phyloP scores from a whole-genome alignment of 1,140 invertebrate genomes.

The Limonius californicus region DNA sequence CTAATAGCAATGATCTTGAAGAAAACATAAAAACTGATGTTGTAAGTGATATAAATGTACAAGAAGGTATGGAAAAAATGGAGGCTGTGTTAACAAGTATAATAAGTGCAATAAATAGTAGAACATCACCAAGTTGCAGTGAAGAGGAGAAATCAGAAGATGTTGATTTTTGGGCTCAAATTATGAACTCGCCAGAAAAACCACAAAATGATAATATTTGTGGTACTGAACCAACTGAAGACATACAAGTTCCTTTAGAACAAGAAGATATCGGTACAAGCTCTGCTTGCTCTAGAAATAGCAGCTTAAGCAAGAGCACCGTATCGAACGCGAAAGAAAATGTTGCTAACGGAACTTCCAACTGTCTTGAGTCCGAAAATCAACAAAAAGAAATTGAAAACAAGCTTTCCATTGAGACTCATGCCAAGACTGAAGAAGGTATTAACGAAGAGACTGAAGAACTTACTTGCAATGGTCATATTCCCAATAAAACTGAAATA shows the following conservation, averaged over 20 bases:
- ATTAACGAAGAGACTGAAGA: no score
- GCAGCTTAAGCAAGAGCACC: slow-evolving; percentile 30
- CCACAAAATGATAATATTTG: no score
- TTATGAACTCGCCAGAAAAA: not conserved
- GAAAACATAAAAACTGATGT: no score
- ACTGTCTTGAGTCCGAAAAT: not conserved
- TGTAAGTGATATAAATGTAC: not conserved
- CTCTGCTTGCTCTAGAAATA: slow-evolving; percentile 38
- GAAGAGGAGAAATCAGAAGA: slow-evolving; percentile 20
- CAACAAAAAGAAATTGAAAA: not conserved
- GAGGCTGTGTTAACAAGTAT: slow-evolving; percentile 14
- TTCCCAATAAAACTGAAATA: not conserved
- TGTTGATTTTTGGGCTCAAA: slow-evolving; percentile 19
- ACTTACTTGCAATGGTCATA: no score
- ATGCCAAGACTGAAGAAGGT: slow-evolving; percentile 16
- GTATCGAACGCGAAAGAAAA: not conserved
- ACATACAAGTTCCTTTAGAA: not conserved
- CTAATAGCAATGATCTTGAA: not conserved
- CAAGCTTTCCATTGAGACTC: no score
- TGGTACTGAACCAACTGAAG: not conserved
- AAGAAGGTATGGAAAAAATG: slow-evolving; percentile 27
- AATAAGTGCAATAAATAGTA: slow-evolving; percentile 3
- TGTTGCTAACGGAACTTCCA: not conserved
- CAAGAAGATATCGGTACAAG: slow-evolving; percentile 15
- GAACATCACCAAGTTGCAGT: not conserved